Percentiles rank a stretch among this genome's conserved stretches.
phyloP scores from a whole-genome alignment of 53 echinoderm and acorn worm genomes.

The Holothuria scabra region DNA sequence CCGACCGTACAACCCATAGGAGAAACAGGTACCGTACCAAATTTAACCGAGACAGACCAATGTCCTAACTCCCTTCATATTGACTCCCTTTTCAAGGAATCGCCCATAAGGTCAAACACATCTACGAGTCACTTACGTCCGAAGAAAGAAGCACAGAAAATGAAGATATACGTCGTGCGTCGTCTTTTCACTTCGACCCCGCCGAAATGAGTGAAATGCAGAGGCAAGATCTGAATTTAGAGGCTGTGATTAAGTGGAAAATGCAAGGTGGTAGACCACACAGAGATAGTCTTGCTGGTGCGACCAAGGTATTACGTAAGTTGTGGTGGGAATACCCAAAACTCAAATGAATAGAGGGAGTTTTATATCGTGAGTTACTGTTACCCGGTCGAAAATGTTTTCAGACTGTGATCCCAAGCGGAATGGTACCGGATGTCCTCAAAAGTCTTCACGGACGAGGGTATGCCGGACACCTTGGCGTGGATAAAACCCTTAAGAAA shows the following conservation, averaged over 20 bases:
- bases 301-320: neutral
- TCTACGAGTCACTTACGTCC: too few relatives aligned
- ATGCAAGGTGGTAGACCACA: neutral
- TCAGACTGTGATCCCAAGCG: constrained; percentile 25
- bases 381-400: constrained; percentile 2
- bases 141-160: too few relatives aligned
- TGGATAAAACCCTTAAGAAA: constrained; percentile 34
- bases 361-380: constrained; percentile 2
- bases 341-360: neutral
- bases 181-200: neutral
- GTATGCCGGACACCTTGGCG: constrained; percentile 54
- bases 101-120: too few relatives aligned
- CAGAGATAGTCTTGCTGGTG: neutral
- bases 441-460: constrained; percentile 29
- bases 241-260: neutral
- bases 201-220: neutral
- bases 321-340: constrained; percentile 32
- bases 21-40: too few relatives aligned
- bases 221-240: neutral
- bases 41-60: too few relatives aligned
- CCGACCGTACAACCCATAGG: neutral
- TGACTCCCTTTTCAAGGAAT: too few relatives aligned
- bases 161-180: neutral
- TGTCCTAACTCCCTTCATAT: too few relatives aligned
- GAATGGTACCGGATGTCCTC: constrained; percentile 25